Evolutionary conservation across 2,888 invertebrate species (phyloP), one percentile per base, ranked within the genome.

Genomic region (Brachypalpus laphriformis): DNA sequence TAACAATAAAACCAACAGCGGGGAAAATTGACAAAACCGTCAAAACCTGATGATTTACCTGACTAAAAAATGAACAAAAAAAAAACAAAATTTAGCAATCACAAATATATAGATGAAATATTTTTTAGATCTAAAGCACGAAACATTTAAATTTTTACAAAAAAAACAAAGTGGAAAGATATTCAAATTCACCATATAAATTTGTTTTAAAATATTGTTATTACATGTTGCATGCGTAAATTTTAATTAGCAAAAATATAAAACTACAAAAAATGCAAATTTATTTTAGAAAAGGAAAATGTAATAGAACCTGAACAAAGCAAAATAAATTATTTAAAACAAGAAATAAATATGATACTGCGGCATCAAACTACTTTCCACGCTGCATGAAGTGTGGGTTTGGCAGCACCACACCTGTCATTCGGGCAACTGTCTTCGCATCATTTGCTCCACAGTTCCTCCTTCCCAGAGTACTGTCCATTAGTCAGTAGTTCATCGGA

Each of bases 301-400:
- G 49, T 72, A 72, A 25, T 59, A 14, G 37, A 71, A 45, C 18
- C 70, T 45, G 31, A 71, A 59, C 47, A 61, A 47, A 71, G 22
- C 8, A 49, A 49, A 71, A 49, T 72, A 72, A 61, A 61, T 61
- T 61, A 72, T 61, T 72, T 31, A 61, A 72, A 72, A 51, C 20
- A 47, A 56, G n/a, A 7, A 28, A 7, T 3, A 11, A 16, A 1
- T n/a, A 1, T 11, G 1, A 14, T 40, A 11, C 6, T 42, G n/a
- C n/a, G n/a, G n/a, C n/a, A n/a, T n/a, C n/a, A n/a, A n/a, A n/a
- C n/a, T n/a, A n/a, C n/a, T n/a, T n/a, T n/a, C n/a, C n/a, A n/a
- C n/a, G n/a, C n/a, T n/a, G n/a, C n/a, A n/a, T n/a, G n/a, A n/a
- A n/a, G n/a, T n/a, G n/a, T n/a, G n/a, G n/a, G n/a, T n/a, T n/a